phyloP scores from a whole-genome alignment of 37 sponge, comb jelly and placozoan species.

The Amphimedon queenslandica region DNA sequence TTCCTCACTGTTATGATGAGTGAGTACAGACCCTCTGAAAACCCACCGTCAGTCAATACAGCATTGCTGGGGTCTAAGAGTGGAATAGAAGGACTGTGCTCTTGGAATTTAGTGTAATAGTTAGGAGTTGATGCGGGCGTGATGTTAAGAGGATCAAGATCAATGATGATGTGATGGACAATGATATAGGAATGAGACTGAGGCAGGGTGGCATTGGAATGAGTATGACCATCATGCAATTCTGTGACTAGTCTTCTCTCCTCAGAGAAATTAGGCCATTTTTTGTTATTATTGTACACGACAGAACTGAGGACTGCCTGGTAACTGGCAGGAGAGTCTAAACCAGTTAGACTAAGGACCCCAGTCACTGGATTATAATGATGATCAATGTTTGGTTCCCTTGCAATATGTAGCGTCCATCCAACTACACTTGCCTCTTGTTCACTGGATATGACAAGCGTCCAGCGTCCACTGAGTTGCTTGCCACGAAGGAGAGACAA shows the following conservation, averaged over 20 bases:
- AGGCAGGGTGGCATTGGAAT: conserved; percentile 33
- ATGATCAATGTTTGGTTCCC: conserved; percentile 84
- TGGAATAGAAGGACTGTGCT: conserved; percentile 46
- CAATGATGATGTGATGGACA: conserved; percentile 80
- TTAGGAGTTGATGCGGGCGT: conserved; percentile 38
- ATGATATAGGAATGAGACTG: conserved; percentile 45
- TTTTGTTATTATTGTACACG: conserved; percentile 53
- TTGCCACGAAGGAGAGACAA: conserved; percentile 63
- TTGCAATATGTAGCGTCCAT: conserved; percentile 70
- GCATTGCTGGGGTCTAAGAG: conserved; percentile 61
- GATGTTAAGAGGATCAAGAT: conserved; percentile 70
- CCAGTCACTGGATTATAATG: conserved; percentile 30
- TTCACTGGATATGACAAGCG: conserved; percentile 29
- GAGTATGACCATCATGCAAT: conserved; percentile 59
- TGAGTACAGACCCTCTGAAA: conserved; percentile 29
- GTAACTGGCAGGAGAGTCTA: conserved; percentile 79
- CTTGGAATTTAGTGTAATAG: conserved; percentile 35
- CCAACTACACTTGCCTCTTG: conserved; percentile 48
- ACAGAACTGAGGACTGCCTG: conserved; percentile 61
- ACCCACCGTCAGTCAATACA: conserved; percentile 44
- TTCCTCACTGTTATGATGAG: conserved; percentile 41
- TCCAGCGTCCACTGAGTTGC: conserved; percentile 60
- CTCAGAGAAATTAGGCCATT: conserved; percentile 45
- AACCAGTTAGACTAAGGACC: conserved; percentile 53
- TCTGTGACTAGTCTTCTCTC: conserved; percentile 28